These are phyloP conservation scores for Sinella curviseta DNA, from an alignment of 1,140 invertebrate genomes.

Conservation along the genomic window DNA sequence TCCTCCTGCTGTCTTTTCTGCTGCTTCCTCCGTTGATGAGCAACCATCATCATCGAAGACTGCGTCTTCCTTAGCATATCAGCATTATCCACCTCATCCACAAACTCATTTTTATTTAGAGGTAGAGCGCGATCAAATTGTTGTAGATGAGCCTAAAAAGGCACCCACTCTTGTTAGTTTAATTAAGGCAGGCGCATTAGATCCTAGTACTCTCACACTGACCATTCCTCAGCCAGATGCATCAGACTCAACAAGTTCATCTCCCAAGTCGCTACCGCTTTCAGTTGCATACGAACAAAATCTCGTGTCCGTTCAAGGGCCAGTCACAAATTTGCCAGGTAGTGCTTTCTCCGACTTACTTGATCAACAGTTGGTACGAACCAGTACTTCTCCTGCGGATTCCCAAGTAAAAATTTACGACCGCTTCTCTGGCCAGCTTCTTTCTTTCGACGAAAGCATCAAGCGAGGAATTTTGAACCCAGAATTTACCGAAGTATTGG, in stretches of 20 bases:
- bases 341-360: conserved; percentile 45
- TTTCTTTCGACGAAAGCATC: conserved; percentile 76
- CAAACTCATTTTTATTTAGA: conserved; percentile 1
- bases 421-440: conserved; percentile 76
- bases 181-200: not conserved
- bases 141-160: not conserved
- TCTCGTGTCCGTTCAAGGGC: not conserved
- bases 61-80: not conserved
- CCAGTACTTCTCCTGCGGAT: not conserved
- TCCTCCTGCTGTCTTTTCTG: not conserved
- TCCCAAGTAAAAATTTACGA: conserved; percentile 64
- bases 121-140: not conserved
- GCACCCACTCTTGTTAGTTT: not conserved
- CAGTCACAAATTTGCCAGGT: conserved; percentile 4
- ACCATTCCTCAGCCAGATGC: conserved; percentile 1
- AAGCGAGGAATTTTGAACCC: conserved; percentile 73
- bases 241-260: not conserved
- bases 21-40: not conserved
- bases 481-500: conserved; percentile 75
- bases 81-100: not conserved
- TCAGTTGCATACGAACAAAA: not conserved
- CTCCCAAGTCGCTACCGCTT: not conserved
- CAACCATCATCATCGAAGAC: not conserved
- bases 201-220: not conserved
- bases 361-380: conserved; percentile 36